phyloP scores from a whole-genome alignment of 2,113 vertebrate species.

The Edolisoma coerulescens region DNA sequence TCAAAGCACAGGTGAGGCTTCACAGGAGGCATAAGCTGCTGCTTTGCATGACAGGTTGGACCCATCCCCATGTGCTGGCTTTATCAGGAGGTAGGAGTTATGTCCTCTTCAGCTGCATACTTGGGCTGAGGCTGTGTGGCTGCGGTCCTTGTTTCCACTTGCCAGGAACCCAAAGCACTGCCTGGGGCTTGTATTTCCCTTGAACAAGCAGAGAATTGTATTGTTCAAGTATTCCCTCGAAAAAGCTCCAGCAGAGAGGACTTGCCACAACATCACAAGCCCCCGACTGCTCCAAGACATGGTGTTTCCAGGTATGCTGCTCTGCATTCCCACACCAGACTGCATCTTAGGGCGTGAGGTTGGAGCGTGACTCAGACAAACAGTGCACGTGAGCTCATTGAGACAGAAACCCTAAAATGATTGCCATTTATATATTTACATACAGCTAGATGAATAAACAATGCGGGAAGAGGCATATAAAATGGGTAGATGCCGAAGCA shows the following conservation, averaged over 20 bases:
- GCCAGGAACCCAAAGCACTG: background rate
- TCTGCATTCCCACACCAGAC: background rate
- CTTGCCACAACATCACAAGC: background rate
- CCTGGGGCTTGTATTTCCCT: background rate
- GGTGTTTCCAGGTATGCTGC: background rate
- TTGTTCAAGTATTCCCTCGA: too few relatives aligned
- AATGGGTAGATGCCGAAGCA: background rate
- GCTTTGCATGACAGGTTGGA: background rate
- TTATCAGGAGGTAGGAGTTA: background rate
- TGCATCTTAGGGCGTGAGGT: background rate
- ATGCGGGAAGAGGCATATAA: background rate
- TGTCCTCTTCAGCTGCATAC: background rate
- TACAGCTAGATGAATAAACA: background rate
- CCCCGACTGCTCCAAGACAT: background rate
- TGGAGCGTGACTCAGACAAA: background rate
- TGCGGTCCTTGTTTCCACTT: background rate
- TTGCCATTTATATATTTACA: background rate
- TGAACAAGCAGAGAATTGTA: background rate
- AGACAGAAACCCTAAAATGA: background rate
- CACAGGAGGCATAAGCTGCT: background rate
- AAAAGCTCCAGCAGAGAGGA: background rate
- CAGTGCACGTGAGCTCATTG: accelerated
- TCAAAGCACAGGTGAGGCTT: background rate
- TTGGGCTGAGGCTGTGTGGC: background rate
- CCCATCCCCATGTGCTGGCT: background rate